A percentile compares a stretch with the other conserved stretches of the same genome.
These are phyloP conservation scores for Diarsia dahlii DNA, from an alignment of 2,888 invertebrate species.

Conservation along the genomic window DNA sequence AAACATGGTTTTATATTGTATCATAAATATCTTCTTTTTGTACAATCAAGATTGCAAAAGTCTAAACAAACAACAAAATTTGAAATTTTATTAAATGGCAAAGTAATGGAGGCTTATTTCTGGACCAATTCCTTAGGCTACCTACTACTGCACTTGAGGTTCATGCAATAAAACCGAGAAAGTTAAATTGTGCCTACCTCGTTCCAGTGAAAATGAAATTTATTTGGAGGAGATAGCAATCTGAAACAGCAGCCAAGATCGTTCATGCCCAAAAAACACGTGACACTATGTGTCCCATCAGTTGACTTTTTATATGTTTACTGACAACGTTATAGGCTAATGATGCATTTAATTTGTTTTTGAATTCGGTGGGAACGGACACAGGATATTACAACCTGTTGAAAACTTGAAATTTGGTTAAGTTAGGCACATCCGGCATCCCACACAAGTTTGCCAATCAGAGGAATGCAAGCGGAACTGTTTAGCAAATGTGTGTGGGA, in stretches of 20 bases:
- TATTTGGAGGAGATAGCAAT: neutral
- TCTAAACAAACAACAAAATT: neutral
- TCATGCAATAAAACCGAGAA: too few species aligned
- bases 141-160: too few species aligned
- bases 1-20: neutral
- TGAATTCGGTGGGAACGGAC: neutral
- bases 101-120: neutral
- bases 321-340: neutral
- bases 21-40: neutral
- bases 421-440: slow-evolving; percentile 24
- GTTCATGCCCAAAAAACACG: too few species aligned
- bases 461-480: slow-evolving; percentile 30
- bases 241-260: neutral
- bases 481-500: slow-evolving; percentile 40
- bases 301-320: too few species aligned
- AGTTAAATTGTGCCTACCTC: too few species aligned
- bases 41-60: neutral
- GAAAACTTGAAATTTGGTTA: slow-evolving; percentile 14
- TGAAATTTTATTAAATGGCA: neutral
- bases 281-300: neutral
- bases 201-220: neutral
- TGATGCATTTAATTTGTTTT: neutral
- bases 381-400: slow-evolving; percentile 27
- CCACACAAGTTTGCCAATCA: slow-evolving; percentile 32
- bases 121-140: too few species aligned